Evolutionary conservation across 2,888 invertebrate genomes (phyloP).

Genomic region (Caradrina clavipalpis): DNA sequence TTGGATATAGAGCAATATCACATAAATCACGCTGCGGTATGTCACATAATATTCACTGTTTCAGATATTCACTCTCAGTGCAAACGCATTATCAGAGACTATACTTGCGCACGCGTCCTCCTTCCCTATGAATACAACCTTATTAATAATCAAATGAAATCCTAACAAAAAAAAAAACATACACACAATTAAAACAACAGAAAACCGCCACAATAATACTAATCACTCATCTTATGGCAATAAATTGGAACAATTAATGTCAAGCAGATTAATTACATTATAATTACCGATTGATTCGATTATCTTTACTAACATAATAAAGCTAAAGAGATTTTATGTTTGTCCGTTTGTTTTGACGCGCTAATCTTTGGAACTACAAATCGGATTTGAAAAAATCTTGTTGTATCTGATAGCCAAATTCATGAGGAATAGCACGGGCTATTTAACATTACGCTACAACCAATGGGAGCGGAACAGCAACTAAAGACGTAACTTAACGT

Average conservation of each 20-base stretch:
- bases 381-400: too few species aligned
- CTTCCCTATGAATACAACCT: not conserved
- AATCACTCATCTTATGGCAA: constrained; percentile 30
- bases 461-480: too few species aligned
- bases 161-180: constrained; percentile 42
- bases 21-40: not conserved
- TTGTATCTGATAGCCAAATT: too few species aligned
- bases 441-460: too few species aligned
- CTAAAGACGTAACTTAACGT: too few species aligned
- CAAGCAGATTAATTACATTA: constrained; percentile 46
- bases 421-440: too few species aligned
- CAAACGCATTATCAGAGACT: not conserved
- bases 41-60: not conserved
- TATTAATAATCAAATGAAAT: not conserved
- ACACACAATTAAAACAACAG: constrained; percentile 19
- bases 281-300: constrained; percentile 44
- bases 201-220: constrained; percentile 37
- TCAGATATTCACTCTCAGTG: not conserved
- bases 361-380: too few species aligned
- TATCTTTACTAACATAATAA: not conserved
- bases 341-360: too few species aligned
- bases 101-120: not conserved
- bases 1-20: too few species aligned
- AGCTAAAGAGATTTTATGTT: too few species aligned
- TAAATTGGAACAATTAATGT: constrained; percentile 55